Conservation (phyloP, 2,797 vertebrate species). For the Aselliscus stoliczkanus region DNA sequence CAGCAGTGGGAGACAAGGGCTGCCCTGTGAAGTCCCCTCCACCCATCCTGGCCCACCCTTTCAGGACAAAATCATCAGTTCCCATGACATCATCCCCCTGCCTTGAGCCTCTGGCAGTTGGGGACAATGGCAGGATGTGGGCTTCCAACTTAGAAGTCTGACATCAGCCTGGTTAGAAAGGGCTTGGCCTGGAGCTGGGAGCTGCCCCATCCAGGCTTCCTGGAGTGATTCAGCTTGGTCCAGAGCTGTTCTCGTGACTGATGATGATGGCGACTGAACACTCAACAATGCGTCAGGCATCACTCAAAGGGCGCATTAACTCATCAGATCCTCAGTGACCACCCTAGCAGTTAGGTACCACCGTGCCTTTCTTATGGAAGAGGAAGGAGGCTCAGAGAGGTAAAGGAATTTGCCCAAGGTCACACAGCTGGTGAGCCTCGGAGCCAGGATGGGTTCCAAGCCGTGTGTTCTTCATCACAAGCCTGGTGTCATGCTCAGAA, state of each 20-base stretch:
- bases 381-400: not conserved
- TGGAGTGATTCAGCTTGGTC: not conserved
- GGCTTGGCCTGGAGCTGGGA: not conserved
- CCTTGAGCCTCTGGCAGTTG: not conserved
- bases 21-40: not conserved
- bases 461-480: not conserved
- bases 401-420: not conserved
- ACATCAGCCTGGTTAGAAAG: conserved; percentile 35
- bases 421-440: not conserved
- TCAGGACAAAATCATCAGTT: not conserved
- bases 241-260: not conserved
- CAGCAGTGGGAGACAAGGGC: not conserved
- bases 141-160: conserved; percentile 41
- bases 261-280: not conserved
- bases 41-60: not conserved
- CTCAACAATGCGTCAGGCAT: not conserved
- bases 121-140: conserved; percentile 61
- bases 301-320: not conserved
- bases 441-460: not conserved
- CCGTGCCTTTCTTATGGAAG: not conserved
- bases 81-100: conserved; percentile 44
- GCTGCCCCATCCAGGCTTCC: not conserved
- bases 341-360: not conserved
- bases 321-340: not conserved
- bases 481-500: not conserved